Base-by-base conservation (phyloP, 2,888 invertebrate species). In the Mythimna pallens region DNA sequence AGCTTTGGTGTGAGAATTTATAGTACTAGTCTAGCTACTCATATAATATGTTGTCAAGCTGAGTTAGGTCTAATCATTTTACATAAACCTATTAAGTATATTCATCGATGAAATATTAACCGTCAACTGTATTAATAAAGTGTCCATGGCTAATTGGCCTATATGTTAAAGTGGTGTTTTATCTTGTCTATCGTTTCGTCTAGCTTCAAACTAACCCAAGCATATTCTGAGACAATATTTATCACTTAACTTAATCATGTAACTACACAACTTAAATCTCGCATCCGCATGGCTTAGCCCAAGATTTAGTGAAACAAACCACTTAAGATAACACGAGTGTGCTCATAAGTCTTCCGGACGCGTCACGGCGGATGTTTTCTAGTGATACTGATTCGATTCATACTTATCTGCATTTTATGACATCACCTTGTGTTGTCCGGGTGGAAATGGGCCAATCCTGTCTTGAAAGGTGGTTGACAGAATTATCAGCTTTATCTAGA, bases 281-380 rank as follows among this genome's bases (percentile, higher is more conserved):
- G 75, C 75, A 85, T 84, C 84, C 86, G 86, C 68, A 70, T 73
- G 80, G 81, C 50, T 72, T 71, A 73, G 72, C 82, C 58, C 7
- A 58, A 72, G 82, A 81, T 76, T 80, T 82, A 77, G 73, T 86
- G 64, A 76, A 76, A 78, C 77, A 77, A 76, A 76, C 67, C 74
- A 84, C 73, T 82, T 82, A 73, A 86, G 85, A 86, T 83, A 86
- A 76, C 74, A 80, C 47, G 67, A 70, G 64, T 68, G 66, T 59
- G 63, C 59, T 66, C 81, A 76, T 84, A 72, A 67, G 43, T 80
- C 83, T 73, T 84, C 83, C 83, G 75, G 74, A 67, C 83, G 69
- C 61, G 76, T 80, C 86, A 76, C 69, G 72, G 25, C 85, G 82
- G 85, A 85, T 82, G 85, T 81, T 84, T 84, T 75, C 67, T 77